A percentile compares a stretch with the other conserved stretches of the same genome.
These are phyloP conservation scores for Myocastor coypus DNA, from an alignment of 2,113 vertebrate species.

Conservation along the genomic window DNA sequence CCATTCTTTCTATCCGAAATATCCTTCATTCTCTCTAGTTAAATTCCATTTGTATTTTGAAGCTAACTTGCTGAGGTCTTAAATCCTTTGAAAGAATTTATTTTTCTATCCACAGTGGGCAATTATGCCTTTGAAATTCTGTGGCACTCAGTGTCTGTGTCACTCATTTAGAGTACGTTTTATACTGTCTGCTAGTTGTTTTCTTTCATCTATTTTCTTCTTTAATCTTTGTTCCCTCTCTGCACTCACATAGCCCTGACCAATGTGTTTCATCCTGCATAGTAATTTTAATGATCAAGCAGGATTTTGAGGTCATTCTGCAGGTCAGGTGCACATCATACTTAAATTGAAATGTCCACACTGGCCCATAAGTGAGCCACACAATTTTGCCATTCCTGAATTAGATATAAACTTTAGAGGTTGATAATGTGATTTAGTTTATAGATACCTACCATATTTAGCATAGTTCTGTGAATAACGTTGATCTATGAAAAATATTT, in stretches of 20 bases:
- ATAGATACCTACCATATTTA: background rate
- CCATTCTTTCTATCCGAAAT: background rate
- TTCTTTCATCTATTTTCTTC: background rate
- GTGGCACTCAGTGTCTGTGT: background rate
- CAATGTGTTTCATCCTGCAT: background rate
- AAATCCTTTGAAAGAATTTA: background rate
- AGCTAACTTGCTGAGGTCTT: background rate
- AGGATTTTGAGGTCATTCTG: slow-evolving; percentile 19
- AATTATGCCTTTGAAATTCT: slow-evolving; percentile 36
- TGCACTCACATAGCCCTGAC: background rate
- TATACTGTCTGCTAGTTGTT: background rate
- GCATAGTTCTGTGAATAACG: background rate
- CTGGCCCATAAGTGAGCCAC: background rate
- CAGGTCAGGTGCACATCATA: background rate
- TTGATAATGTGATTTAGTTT: slow-evolving; percentile 13
- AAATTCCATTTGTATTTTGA: slow-evolving; percentile 22
- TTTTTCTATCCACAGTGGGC: background rate
- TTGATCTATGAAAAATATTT: slow-evolving; percentile 39
- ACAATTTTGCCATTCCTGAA: background rate
- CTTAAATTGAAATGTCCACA: background rate
- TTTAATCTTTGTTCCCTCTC: background rate
- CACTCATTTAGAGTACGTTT: background rate
- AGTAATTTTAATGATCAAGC: slow-evolving; percentile 25
- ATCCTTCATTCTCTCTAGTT: background rate
- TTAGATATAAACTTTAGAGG: background rate